Evolutionary conservation across 2,113 vertebrate species (phyloP).

Genomic region (Romanogobio albipinnatus): DNA sequence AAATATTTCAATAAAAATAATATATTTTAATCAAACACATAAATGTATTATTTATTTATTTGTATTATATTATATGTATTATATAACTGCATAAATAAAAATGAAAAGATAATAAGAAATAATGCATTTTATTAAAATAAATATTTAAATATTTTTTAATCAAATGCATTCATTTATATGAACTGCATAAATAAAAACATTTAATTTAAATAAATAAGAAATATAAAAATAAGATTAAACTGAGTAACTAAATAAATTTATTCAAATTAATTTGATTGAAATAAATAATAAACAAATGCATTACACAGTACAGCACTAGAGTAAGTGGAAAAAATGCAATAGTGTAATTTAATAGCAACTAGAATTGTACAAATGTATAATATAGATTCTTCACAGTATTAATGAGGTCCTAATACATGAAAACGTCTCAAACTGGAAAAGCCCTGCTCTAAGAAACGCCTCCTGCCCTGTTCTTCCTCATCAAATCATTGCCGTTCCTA

Average conservation of each 20-base stretch:
- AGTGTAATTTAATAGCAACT: too few relatives aligned
- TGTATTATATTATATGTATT: too few relatives aligned
- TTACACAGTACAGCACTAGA: too few relatives aligned
- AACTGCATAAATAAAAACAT: neutral
- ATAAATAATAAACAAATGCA: too few relatives aligned
- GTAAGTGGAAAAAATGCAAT: too few relatives aligned
- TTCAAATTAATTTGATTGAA: neutral
- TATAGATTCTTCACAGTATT: neutral
- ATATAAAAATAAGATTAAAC: neutral
- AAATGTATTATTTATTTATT: too few relatives aligned
- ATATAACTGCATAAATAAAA: too few relatives aligned
- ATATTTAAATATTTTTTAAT: neutral
- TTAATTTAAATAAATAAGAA: neutral
- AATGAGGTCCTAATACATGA: neutral
- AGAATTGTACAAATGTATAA: too few relatives aligned
- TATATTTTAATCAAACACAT: too few relatives aligned
- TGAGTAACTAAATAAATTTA: neutral
- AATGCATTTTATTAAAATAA: too few relatives aligned
- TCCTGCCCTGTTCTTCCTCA: neutral
- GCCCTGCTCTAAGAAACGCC: neutral
- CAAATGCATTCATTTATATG: neutral
- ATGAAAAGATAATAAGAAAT: too few relatives aligned
- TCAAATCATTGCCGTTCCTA: neutral
- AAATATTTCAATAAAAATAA: too few relatives aligned
- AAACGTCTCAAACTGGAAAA: neutral